A percentile compares a stretch with the other conserved stretches of the same genome.
These are phyloP conservation scores for Zenarchopterus dispar DNA, from an alignment of 2,797 vertebrate genomes.

Conservation along the genomic window DNA sequence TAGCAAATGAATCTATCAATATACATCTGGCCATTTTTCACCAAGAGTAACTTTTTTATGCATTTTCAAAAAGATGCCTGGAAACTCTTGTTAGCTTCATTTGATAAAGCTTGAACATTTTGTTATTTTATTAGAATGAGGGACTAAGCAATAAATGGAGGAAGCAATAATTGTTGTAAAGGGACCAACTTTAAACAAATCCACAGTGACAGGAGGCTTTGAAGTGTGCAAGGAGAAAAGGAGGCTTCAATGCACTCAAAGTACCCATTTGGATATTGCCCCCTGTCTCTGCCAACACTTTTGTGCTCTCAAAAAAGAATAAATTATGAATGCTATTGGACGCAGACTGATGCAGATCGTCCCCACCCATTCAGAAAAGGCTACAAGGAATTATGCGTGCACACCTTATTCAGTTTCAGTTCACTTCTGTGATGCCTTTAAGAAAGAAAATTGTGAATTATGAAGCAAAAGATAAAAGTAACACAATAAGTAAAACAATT, in stretches of 20 bases:
- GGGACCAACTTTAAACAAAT: slow-evolving; percentile 59
- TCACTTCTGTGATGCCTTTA: slow-evolving; percentile 15
- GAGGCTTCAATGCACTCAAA: slow-evolving; percentile 58
- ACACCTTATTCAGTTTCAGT: slow-evolving; percentile 71
- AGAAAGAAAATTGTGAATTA: slow-evolving; percentile 14
- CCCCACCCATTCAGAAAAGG: slow-evolving; percentile 50
- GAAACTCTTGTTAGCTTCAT: background rate
- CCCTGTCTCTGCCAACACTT: slow-evolving; percentile 64
- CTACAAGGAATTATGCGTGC: slow-evolving; percentile 67
- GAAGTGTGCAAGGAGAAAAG: slow-evolving; percentile 57
- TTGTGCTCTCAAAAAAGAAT: slow-evolving; percentile 74
- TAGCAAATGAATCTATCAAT: no score
- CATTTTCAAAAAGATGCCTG: background rate
- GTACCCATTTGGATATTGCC: slow-evolving; percentile 73
- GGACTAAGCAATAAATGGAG: slow-evolving; percentile 37
- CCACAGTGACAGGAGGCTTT: slow-evolving; percentile 72
- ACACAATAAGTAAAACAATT: no score
- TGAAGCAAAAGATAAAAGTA: background rate
- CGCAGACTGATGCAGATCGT: slow-evolving; percentile 56
- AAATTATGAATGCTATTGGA: slow-evolving; percentile 79
- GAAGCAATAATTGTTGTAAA: slow-evolving; percentile 52
- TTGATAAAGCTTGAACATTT: background rate
- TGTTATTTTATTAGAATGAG: background rate
- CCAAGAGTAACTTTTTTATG: no score
- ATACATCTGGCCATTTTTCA: no score